Evolutionary conservation across 2,888 invertebrate genomes (phyloP).

Genomic region (Eupithecia dodoneata): DNA sequence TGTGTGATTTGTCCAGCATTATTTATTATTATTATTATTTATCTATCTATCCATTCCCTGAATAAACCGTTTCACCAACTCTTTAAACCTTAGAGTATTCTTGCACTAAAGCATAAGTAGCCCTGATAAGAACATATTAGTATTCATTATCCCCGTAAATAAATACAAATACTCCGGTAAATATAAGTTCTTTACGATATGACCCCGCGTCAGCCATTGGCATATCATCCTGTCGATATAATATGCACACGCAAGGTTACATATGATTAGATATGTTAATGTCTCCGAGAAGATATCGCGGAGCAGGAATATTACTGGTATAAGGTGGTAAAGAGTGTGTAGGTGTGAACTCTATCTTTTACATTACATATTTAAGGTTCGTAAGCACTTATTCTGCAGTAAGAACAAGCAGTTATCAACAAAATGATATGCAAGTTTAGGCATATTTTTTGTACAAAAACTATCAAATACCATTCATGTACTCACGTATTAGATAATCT

Average conservation of each 20-base stretch:
- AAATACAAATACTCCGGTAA: constrained; percentile 7
- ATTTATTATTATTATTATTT: no score
- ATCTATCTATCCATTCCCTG: background rate
- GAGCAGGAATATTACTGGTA: constrained; percentile 3
- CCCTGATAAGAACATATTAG: background rate
- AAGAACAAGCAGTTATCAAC: background rate
- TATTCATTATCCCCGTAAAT: background rate
- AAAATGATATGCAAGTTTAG: no score
- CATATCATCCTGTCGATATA: constrained; percentile 17
- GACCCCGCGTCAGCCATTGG: constrained; percentile 11
- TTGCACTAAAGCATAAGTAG: background rate
- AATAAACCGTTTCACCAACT: background rate
- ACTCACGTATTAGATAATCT: no score
- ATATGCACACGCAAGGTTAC: constrained; percentile 26
- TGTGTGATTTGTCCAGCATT: no score
- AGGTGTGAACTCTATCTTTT: constrained; percentile 4
- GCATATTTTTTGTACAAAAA: no score
- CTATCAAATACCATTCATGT: no score
- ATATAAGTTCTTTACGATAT: background rate
- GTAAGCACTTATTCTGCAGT: background rate
- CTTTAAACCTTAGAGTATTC: background rate
- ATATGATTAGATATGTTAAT: constrained; percentile 29
- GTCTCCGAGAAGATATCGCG: constrained; percentile 11
- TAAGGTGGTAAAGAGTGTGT: background rate
- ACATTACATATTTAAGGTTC: no score